Evolutionary conservation across 2,113 vertebrate genomes (phyloP).

Genomic region (Nibea albiflora): DNA sequence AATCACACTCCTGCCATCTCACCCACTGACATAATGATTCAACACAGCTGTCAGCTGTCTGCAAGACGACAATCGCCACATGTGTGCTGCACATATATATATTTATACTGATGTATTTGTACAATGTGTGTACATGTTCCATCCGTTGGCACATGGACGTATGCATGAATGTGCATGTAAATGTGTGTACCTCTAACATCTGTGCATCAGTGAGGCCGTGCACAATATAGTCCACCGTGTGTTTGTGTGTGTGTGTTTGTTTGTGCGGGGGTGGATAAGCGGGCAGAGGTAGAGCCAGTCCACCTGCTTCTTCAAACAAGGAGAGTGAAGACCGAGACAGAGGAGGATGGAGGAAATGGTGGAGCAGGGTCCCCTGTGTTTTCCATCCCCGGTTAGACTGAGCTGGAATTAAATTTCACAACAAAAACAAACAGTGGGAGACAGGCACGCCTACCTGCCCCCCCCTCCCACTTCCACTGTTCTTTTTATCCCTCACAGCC

Average conservation of each 20-base stretch:
- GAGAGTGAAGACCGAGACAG: conserved; percentile 21
- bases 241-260: conserved; percentile 12
- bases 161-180: background rate
- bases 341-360: conserved; percentile 22
- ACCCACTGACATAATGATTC: conserved; percentile 66
- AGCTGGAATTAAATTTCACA: conserved; percentile 60
- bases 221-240: conserved; percentile 19
- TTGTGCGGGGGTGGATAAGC: conserved; percentile 33
- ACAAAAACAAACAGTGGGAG: conserved; percentile 66
- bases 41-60: conserved; percentile 54
- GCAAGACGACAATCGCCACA: conserved; percentile 8
- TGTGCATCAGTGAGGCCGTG: conserved; percentile 10
- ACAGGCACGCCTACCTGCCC: background rate
- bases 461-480: background rate
- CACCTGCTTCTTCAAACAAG: conserved; percentile 55
- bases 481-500: conserved; percentile 15
- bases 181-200: background rate
- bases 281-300: conserved; percentile 17
- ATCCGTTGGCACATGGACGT: background rate
- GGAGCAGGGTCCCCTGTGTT: conserved; percentile 49
- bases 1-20: conserved; percentile 63
- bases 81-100: conserved; percentile 6
- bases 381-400: conserved; percentile 56
- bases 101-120: background rate
- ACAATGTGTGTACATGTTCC: background rate